Evolutionary conservation across 92 coral and sea anemone genomes (phyloP).

Genomic region (Porites rus): DNA sequence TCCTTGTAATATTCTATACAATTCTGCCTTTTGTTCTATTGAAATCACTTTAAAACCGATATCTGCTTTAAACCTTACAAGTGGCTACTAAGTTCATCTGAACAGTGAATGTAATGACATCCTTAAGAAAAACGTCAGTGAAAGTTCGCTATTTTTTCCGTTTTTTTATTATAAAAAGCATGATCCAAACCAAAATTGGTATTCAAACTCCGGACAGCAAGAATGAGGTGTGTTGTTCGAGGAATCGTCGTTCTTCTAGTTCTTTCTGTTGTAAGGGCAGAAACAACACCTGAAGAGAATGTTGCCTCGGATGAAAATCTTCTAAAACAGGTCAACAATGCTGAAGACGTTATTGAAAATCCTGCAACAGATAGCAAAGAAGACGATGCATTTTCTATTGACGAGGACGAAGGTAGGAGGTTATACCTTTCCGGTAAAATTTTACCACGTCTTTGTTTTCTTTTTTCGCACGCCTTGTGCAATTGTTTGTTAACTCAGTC

Average conservation of each 20-base stretch:
- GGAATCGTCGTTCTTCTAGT: background rate
- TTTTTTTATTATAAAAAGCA: background rate
- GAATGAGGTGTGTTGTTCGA: background rate
- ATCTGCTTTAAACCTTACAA: no score
- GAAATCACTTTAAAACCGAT: no score
- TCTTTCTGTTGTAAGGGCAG: slow-evolving; percentile 9
- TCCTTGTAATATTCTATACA: no score
- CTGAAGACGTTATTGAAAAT: background rate
- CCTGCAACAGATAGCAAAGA: background rate
- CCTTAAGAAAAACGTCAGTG: no score
- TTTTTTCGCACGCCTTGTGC: background rate
- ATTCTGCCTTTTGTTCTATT: no score
- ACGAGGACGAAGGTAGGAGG: background rate
- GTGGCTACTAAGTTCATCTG: no score
- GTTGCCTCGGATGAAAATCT: background rate
- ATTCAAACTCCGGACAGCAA: background rate
- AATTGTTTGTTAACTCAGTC: no score
- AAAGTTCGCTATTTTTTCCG: background rate
- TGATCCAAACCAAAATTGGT: background rate
- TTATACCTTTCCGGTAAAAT: background rate
- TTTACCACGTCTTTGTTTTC: background rate
- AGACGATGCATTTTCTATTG: background rate
- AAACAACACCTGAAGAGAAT: background rate
- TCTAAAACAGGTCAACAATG: background rate
- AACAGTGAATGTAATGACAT: no score